Conservation (phyloP, 2,797 vertebrate genomes). For the Hydrocynus forskahlii region DNA sequence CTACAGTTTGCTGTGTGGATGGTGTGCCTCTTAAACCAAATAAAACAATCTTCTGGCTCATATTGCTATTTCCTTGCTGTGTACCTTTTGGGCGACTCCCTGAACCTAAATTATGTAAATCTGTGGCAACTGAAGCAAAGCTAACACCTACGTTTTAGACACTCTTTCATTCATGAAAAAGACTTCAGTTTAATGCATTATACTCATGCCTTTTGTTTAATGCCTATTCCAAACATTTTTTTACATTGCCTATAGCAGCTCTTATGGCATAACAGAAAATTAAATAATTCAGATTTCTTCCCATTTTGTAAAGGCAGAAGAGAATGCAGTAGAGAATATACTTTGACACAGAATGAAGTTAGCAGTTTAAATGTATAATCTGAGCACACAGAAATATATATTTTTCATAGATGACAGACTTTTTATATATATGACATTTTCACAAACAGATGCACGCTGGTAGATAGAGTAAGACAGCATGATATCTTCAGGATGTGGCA, state of each 20-base stretch:
- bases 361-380: neutral
- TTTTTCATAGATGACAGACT: neutral
- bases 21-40: neutral
- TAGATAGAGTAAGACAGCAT: neutral
- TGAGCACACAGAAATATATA: neutral
- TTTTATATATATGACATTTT: neutral
- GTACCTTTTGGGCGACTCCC: neutral
- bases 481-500: slow-evolving; percentile 7
- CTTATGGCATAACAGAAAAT: neutral
- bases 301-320: neutral
- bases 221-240: too few species aligned
- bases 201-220: too few species aligned
- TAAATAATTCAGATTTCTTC: neutral
- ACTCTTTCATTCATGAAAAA: neutral
- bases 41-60: neutral
- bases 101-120: neutral
- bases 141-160: neutral
- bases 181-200: too few species aligned
- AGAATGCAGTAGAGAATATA: neutral
- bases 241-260: too few species aligned
- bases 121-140: neutral
- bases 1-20: neutral
- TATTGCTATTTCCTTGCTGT: neutral
- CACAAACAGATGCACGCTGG: slow-evolving; percentile 8
- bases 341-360: neutral